Conservation (phyloP, 2,113 vertebrate species). For the Cyprinus carpio region DNA sequence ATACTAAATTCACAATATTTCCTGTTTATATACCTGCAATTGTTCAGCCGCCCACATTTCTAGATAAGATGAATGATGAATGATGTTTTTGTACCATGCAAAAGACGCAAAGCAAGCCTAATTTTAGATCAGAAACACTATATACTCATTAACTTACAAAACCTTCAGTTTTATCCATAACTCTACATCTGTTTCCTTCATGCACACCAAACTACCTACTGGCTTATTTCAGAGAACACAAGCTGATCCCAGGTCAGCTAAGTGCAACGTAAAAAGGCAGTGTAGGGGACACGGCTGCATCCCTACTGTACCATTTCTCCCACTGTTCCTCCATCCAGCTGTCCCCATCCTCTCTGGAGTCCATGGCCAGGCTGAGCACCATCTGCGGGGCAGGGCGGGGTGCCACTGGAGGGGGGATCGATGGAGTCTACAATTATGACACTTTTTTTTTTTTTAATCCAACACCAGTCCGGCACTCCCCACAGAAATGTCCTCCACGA, state of each 20-base stretch:
- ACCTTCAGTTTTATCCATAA: neutral
- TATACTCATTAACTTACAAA: neutral
- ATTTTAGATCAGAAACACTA: neutral
- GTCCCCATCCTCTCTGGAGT: constrained; percentile 82
- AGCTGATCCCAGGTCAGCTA: constrained; percentile 31
- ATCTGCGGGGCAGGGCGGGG: constrained; percentile 66
- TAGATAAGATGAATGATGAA: neutral
- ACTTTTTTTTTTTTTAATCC: constrained; percentile 39
- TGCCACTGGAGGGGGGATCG: constrained; percentile 42
- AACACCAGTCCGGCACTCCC: neutral
- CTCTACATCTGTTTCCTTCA: neutral
- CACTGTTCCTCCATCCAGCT: constrained; percentile 91
- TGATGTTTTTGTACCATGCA: neutral
- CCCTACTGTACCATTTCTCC: constrained; percentile 85
- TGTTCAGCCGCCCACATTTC: neutral
- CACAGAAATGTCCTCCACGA: constrained; percentile 17
- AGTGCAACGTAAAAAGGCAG: neutral
- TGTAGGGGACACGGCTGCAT: neutral
- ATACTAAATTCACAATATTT: neutral
- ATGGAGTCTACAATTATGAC: constrained; percentile 53
- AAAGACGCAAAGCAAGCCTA: neutral
- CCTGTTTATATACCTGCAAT: neutral
- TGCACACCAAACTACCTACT: neutral
- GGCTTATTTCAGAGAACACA: neutral
- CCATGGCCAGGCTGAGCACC: constrained; percentile 82